A percentile compares a stretch with the other conserved stretches of the same genome.
These are phyloP conservation scores for Sternarchorhynchus goeldii DNA, from an alignment of 2,797 vertebrate species.

Conservation along the genomic window DNA sequence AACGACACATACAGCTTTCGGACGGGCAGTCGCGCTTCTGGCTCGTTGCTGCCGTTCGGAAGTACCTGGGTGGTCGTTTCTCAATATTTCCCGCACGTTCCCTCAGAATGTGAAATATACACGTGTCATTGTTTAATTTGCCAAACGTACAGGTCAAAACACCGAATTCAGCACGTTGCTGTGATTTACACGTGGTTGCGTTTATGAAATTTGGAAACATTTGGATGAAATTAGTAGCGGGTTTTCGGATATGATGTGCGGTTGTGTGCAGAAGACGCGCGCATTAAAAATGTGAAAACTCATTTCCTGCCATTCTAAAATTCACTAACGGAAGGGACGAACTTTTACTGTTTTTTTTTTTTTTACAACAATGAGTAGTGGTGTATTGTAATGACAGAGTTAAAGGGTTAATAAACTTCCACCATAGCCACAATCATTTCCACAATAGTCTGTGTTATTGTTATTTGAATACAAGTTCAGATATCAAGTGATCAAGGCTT, in stretches of 20 bases:
- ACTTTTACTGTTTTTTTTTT: too few relatives aligned
- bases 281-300: too few relatives aligned
- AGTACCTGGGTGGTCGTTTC: slow-evolving; percentile 31
- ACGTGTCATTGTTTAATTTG: slow-evolving; percentile 8
- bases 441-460: too few relatives aligned
- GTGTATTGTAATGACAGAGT: too few relatives aligned
- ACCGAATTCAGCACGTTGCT: slow-evolving; percentile 2
- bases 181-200: not conserved
- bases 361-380: too few relatives aligned
- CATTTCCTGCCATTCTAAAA: too few relatives aligned
- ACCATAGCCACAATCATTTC: too few relatives aligned
- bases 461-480: too few relatives aligned
- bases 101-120: slow-evolving; percentile 17
- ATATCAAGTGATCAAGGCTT: too few relatives aligned
- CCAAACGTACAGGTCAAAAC: not conserved
- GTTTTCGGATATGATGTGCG: not conserved
- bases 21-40: slow-evolving; percentile 17
- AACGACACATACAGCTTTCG: slow-evolving; percentile 21
- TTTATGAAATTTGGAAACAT: slow-evolving; percentile 4
- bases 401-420: too few relatives aligned
- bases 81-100: slow-evolving; percentile 13
- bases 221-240: slow-evolving; percentile 5
- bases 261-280: too few relatives aligned
- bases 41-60: slow-evolving; percentile 21
- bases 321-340: too few relatives aligned